Base-by-base conservation (phyloP, 2,797 vertebrate species). In the Chaenodraco wilsoni region DNA sequence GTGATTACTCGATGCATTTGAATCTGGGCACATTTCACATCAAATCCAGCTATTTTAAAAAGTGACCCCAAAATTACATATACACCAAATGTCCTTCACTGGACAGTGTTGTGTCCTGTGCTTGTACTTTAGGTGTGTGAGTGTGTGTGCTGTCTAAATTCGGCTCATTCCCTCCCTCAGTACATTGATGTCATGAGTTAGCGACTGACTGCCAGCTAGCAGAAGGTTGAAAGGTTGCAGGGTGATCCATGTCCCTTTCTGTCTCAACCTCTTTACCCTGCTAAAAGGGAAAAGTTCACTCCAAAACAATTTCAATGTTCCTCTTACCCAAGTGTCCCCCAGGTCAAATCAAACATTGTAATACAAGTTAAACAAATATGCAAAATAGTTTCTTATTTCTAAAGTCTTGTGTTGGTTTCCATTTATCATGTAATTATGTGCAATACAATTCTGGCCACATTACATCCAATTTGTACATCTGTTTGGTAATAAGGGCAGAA, bases 81-180 rank as follows among this genome's bases (percentile, higher is more conserved):
- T 37, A 8, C 33, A 7, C 33, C 33, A 37, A 7, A 37, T 37
- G 33, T 37, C 33, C 33, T 37, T 37, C 33, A 37, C 33, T 6
- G 6, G 33, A 9, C 33, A 37, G 6, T 9, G 7, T 37, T 37
- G 33, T 9, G 1, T 37, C 33, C 33, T 37, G 33, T 37, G 33
- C 33, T 37, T 37, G 33, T 37, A 9, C 33, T 37, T 8, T 37
- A 37, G 8, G 33, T 37, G 33, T 37, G 33, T 37, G 58, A 27
- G 70, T 21, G 57, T 4, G 48, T 60, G 54, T 27, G 45, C 65
- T 64, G 82, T 92, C 90, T 94, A 94, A 92, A 87, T 92, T 83
- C 5, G 64, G 91, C 79, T 44, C 74, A 64, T 82, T 86, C 72
- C 66, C 17, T 71, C 64, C 72, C 5, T 3, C 4, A 58, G 48